Evolutionary conservation across 1,140 invertebrate species (phyloP).

Genomic region (Octopus sinensis): DNA sequence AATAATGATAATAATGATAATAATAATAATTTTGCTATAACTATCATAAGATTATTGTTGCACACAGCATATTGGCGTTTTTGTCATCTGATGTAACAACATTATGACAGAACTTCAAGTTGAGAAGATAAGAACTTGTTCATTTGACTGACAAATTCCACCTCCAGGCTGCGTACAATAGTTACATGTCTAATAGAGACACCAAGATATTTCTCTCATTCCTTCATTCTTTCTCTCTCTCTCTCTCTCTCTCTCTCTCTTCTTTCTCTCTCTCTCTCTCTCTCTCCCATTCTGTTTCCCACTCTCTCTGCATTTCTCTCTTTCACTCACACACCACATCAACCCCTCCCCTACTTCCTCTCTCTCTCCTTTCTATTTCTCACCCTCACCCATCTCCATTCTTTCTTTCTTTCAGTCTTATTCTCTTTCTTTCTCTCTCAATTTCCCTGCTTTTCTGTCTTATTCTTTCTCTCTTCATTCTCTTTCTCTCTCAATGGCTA

Average conservation of each 20-base stretch:
- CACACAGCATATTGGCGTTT: too few species aligned
- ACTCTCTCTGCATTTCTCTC: neutral
- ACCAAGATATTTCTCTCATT: neutral
- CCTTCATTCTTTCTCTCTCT: neutral
- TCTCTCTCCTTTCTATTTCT: neutral
- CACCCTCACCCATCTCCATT: neutral
- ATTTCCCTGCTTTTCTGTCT: neutral
- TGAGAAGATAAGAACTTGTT: too few species aligned
- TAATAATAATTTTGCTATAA: too few species aligned
- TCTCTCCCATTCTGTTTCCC: neutral
- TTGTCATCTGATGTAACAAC: too few species aligned
- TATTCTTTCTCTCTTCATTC: neutral
- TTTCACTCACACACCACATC: neutral
- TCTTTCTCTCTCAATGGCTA: neutral
- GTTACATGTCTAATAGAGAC: too few species aligned
- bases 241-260: neutral
- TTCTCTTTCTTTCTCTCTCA: neutral
- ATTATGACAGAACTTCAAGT: too few species aligned
- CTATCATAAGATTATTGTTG: too few species aligned
- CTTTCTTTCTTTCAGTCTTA: neutral
- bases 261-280: neutral
- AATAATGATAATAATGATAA: too few species aligned
- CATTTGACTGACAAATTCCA: too few species aligned
- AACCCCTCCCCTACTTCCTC: neutral
- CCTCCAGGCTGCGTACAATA: too few species aligned